Conservation (phyloP, 2,797 vertebrate species). For the Diceros bicornis region DNA sequence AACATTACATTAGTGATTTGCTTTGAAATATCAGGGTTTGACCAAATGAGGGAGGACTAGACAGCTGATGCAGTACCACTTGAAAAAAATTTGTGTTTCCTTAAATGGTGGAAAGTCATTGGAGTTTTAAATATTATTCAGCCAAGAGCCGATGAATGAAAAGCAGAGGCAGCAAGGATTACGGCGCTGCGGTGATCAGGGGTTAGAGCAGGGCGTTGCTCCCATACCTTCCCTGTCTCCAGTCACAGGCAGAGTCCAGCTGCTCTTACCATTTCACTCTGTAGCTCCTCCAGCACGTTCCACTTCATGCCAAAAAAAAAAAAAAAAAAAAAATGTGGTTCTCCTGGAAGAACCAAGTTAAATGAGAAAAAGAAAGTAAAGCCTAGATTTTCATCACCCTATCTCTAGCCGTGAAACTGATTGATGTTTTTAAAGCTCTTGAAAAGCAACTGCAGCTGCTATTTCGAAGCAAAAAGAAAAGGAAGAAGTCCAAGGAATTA, state of each 20-base stretch:
- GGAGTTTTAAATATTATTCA: not conserved
- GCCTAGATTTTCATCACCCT: not conserved
- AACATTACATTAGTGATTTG: too few relatives aligned
- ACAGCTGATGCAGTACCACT: rapidly evolving
- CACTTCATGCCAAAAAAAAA: not conserved
- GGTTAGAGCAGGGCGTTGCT: not conserved
- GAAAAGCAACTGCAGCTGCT: constrained; percentile 50
- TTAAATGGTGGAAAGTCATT: not conserved
- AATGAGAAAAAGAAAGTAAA: not conserved
- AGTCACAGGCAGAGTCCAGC: not conserved
- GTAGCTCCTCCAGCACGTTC: not conserved
- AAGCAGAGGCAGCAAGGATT: not conserved
- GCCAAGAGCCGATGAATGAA: not conserved
- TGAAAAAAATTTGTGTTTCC: not conserved
- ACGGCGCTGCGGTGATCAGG: rapidly evolving
- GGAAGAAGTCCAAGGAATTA: not conserved
- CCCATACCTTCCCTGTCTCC: not conserved
- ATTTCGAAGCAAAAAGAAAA: constrained; percentile 64
- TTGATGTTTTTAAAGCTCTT: constrained; percentile 53
- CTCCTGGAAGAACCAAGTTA: not conserved
- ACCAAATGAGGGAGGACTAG: not conserved
- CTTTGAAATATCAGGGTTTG: not conserved
- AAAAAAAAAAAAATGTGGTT: not conserved
- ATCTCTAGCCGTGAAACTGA: constrained; percentile 65
- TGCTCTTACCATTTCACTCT: not conserved